Evolutionary conservation across 2,888 invertebrate genomes (phyloP).

Genomic region (Cancer borealis): DNA sequence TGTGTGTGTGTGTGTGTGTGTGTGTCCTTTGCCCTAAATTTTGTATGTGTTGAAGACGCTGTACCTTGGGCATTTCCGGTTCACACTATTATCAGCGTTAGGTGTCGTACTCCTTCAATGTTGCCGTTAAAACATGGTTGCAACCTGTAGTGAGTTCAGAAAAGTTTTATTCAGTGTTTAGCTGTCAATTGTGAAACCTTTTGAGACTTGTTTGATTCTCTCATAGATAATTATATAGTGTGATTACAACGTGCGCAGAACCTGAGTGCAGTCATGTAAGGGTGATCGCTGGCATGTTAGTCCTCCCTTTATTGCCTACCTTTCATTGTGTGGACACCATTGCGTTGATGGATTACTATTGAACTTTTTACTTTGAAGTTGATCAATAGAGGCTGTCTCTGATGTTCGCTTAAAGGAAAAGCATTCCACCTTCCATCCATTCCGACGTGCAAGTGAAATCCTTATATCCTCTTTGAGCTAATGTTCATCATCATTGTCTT

Average conservation of each 20-base stretch:
- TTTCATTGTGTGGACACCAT: constrained; percentile 10
- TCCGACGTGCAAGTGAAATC: background rate
- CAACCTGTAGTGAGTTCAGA: background rate
- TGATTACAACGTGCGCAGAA: background rate
- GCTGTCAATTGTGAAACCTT: background rate
- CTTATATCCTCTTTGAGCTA: background rate
- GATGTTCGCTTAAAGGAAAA: background rate
- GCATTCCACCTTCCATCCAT: background rate
- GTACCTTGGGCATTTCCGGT: background rate
- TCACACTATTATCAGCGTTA: background rate
- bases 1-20: too few species aligned
- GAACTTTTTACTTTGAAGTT: constrained; percentile 20
- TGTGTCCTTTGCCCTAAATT: too few species aligned
- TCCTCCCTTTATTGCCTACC: background rate
- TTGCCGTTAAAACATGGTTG: background rate
- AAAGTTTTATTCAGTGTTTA: background rate
- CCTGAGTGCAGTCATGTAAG: background rate
- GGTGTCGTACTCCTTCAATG: background rate
- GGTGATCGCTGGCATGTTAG: background rate
- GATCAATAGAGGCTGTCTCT: background rate
- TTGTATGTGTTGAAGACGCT: background rate
- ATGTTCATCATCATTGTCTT: constrained; percentile 20
- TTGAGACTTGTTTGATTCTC: background rate
- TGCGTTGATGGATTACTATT: background rate
- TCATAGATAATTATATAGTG: background rate